Conservation (phyloP, 2,113 vertebrate genomes). For the Drymodes brunneopygia region DNA sequence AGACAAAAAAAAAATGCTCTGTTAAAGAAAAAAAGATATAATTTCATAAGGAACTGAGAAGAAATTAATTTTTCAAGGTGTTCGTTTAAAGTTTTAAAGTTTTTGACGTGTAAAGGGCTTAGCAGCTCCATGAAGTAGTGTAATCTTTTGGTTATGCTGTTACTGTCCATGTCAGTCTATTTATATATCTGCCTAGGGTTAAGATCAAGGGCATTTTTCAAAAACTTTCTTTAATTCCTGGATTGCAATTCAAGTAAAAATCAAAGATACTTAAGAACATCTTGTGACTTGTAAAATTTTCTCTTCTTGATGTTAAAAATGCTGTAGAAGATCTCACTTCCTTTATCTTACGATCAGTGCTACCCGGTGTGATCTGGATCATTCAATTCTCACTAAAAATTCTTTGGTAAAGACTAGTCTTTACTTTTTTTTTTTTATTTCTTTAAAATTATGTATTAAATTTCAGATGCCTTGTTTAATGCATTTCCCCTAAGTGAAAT, state of each 20-base stretch:
- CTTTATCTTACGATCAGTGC: slow-evolving; percentile 49
- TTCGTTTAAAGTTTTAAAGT: slow-evolving; percentile 51
- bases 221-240: slow-evolving; percentile 68
- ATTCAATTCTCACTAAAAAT: slow-evolving; percentile 14
- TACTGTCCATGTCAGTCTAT: slow-evolving; percentile 42
- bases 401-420: not conserved
- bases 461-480: slow-evolving; percentile 39
- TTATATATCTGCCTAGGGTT: slow-evolving; percentile 66
- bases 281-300: slow-evolving; percentile 63
- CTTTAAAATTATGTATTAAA: slow-evolving; percentile 16
- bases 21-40: not conserved
- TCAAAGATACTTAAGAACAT: slow-evolving; percentile 67
- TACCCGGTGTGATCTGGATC: slow-evolving; percentile 61
- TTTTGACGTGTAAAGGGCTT: slow-evolving; percentile 54
- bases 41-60: not conserved
- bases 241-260: slow-evolving; percentile 69
- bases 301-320: slow-evolving; percentile 67
- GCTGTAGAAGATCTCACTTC: slow-evolving; percentile 54
- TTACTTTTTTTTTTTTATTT: slow-evolving; percentile 7
- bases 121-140: slow-evolving; percentile 26
- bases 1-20: not conserved
- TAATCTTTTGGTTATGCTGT: slow-evolving; percentile 45
- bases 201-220: slow-evolving; percentile 64
- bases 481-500: slow-evolving; percentile 52
- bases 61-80: slow-evolving; percentile 54